A percentile compares a stretch with the other conserved stretches of the same genome.
phyloP scores from a whole-genome alignment of 2,888 invertebrate genomes.

The Pediacus dermestoides region DNA sequence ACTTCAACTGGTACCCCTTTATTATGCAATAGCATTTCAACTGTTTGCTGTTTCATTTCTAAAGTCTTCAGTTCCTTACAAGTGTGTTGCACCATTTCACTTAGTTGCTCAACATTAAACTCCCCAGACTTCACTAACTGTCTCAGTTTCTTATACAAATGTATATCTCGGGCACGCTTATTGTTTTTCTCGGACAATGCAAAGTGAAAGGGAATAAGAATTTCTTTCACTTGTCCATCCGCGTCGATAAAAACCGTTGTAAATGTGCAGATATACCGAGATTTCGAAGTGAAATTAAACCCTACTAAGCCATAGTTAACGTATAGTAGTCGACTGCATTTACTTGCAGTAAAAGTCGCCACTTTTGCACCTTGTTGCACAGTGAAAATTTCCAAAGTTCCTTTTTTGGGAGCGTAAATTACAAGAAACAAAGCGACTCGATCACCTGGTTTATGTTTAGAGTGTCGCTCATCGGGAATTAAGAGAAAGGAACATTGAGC shows the following conservation, averaged over 20 bases:
- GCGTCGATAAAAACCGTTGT: slow-evolving; percentile 80
- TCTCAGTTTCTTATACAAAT: slow-evolving; percentile 74
- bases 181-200: slow-evolving; percentile 85
- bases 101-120: slow-evolving; percentile 51
- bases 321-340: slow-evolving; percentile 75
- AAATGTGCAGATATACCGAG: slow-evolving; percentile 58
- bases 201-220: slow-evolving; percentile 87
- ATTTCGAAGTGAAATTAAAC: slow-evolving; percentile 56
- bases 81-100: slow-evolving; percentile 55
- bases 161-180: slow-evolving; percentile 81
- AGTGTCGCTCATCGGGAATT: slow-evolving; percentile 62
- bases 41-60: slow-evolving; percentile 66
- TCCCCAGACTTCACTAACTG: slow-evolving; percentile 58
- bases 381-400: slow-evolving; percentile 89
- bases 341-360: slow-evolving; percentile 86
- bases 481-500: slow-evolving; percentile 94
- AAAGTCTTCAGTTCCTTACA: slow-evolving; percentile 66
- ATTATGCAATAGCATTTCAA: slow-evolving; percentile 67
- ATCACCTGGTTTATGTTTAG: slow-evolving; percentile 37
- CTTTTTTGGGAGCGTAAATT: slow-evolving; percentile 90
- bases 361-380: slow-evolving; percentile 87
- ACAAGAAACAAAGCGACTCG: slow-evolving; percentile 76
- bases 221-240: slow-evolving; percentile 76
- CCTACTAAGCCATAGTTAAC: slow-evolving; percentile 80
- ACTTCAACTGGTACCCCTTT: slow-evolving; percentile 62